Conservation (phyloP, 2,888 invertebrate genomes). For the Ectobius pallidus region DNA sequence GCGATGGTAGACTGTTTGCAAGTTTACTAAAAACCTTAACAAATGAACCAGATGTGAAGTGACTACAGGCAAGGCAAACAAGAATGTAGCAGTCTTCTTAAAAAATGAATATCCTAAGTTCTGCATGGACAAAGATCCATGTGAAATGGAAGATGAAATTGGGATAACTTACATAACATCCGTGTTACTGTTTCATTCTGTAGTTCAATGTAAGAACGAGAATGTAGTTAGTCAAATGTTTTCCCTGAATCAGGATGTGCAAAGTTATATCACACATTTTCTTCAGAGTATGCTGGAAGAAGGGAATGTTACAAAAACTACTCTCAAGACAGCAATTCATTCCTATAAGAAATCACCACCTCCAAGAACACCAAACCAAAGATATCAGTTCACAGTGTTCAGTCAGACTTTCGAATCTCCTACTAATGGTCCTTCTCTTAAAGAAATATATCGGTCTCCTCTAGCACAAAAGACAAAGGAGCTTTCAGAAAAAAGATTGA, state of each 20-base stretch:
- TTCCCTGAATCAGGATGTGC: not conserved
- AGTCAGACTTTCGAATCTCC: too few species aligned
- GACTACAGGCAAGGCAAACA: too few species aligned
- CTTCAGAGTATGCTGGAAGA: not conserved
- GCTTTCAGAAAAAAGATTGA: not conserved
- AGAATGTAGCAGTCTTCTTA: too few species aligned
- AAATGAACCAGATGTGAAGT: too few species aligned
- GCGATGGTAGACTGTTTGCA: too few species aligned
- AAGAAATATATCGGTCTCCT: too few species aligned
- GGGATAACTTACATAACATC: not conserved
- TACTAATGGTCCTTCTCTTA: too few species aligned
- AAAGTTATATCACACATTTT: not conserved
- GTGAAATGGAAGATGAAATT: not conserved
- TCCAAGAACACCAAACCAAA: too few species aligned
- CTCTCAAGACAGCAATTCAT: not conserved
- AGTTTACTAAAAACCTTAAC: too few species aligned
- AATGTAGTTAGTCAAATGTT: not conserved
- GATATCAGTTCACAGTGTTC: too few species aligned
- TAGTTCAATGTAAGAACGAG: not conserved
- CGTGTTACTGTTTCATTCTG: not conserved
- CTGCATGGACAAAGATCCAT: not conserved
- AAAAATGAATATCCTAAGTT: not conserved
- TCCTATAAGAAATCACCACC: too few species aligned
- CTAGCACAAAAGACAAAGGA: not conserved
- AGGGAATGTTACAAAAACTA: not conserved